A percentile compares a stretch with the other conserved stretches of the same genome.
phyloP scores from a whole-genome alignment of 2,113 vertebrate genomes.

The Labrus mixtus region DNA sequence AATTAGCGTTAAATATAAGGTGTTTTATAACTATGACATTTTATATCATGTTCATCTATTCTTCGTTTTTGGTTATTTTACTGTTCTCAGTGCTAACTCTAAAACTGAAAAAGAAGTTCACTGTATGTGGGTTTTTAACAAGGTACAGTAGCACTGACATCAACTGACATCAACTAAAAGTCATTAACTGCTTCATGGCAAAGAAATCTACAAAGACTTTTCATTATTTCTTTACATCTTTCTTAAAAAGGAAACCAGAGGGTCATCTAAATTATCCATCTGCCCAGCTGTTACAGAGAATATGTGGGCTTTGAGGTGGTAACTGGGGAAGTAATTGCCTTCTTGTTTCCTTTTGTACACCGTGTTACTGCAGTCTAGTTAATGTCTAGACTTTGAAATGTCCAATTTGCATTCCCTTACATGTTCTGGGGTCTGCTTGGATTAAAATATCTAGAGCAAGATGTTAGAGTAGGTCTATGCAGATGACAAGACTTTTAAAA shows the following conservation, averaged over 20 bases:
- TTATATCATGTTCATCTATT: no score
- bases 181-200: not conserved
- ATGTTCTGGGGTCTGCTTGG: not conserved
- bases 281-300: conserved; percentile 16
- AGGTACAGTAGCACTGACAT: not conserved
- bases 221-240: not conserved
- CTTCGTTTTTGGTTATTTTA: no score
- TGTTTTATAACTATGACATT: no score
- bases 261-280: conserved; percentile 17
- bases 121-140: not conserved
- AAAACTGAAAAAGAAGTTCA: no score
- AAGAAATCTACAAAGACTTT: not conserved
- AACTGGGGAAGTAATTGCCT: conserved; percentile 36
- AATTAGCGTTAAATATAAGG: no score
- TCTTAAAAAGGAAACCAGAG: not conserved
- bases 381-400: conserved; percentile 42
- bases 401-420: conserved; percentile 45
- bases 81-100: no score
- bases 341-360: conserved; percentile 34
- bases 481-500: conserved; percentile 14
- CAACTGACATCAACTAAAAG: not conserved
- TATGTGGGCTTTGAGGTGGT: conserved; percentile 26
- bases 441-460: conserved; percentile 31
- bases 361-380: not conserved
- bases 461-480: not conserved